These are phyloP conservation scores for Pocillopora verrucosa DNA, from an alignment of 64 coral and sea anemone genomes.

Conservation along the genomic window DNA sequence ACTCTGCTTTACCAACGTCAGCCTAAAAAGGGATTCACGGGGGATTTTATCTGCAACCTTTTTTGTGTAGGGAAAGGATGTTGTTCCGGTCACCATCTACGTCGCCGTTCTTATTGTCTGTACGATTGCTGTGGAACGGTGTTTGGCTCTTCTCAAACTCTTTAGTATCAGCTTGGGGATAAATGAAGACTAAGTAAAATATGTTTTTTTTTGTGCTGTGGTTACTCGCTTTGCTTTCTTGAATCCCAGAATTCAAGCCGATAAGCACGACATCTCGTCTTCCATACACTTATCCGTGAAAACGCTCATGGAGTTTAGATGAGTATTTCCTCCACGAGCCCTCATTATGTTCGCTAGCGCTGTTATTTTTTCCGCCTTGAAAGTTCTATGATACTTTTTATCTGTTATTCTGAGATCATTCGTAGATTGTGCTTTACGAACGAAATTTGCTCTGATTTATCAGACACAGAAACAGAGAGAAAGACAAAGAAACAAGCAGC, in stretches of 20 bases:
- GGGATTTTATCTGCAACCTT: background rate
- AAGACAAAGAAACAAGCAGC: conserved; percentile 28
- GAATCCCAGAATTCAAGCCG: background rate
- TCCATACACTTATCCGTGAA: background rate
- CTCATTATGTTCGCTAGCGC: conserved; percentile 6
- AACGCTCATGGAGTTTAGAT: background rate
- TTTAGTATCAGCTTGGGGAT: background rate
- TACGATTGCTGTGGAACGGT: background rate
- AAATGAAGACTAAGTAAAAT: background rate
- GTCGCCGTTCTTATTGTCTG: background rate
- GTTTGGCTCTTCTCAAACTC: background rate
- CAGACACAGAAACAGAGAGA: conserved; percentile 1
- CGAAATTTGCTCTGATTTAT: conserved; percentile 27
- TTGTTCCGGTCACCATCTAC: background rate
- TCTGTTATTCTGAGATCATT: conserved; percentile 43
- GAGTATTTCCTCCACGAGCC: conserved; percentile 3
- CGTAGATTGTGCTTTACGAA: conserved; percentile 42
- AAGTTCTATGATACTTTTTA: background rate
- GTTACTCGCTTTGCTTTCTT: background rate
- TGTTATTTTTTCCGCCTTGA: background rate
- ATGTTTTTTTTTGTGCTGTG: background rate
- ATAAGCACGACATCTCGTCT: background rate
- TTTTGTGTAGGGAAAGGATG: background rate
- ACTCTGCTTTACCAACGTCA: background rate
- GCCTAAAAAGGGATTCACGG: background rate